Evolutionary conservation across 2,888 invertebrate species (phyloP).

Genomic region (Cyaniris semiargus): DNA sequence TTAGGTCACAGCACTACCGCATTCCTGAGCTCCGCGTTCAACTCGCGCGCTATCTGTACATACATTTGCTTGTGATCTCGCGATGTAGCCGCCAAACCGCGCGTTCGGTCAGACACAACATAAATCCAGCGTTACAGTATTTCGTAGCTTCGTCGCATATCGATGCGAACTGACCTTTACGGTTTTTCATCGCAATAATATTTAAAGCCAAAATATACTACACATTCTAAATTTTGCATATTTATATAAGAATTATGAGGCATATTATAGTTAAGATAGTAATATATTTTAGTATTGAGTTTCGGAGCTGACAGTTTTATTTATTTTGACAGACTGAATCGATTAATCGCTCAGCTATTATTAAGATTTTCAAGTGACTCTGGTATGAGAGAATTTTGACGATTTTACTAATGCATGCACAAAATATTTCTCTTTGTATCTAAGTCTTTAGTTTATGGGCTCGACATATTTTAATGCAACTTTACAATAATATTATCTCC

Average conservation of each 20-base stretch:
- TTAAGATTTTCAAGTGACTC: neutral
- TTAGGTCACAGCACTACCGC: too few relatives aligned
- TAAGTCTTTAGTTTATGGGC: neutral
- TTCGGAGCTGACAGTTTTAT: constrained; percentile 5
- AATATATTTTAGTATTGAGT: constrained; percentile 21
- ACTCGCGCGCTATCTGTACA: too few relatives aligned
- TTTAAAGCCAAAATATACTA: neutral
- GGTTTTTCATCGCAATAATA: constrained; percentile 23
- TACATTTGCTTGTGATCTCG: too few relatives aligned
- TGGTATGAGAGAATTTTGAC: neutral
- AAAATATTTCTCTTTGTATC: neutral
- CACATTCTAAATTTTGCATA: constrained; percentile 29
- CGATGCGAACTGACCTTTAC: neutral
- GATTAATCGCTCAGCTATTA: constrained; percentile 32
- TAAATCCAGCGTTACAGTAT: neutral
- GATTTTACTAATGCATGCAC: constrained; percentile 7
- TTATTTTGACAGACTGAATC: constrained; percentile 38
- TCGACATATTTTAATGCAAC: neutral
- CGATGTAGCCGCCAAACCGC: too few relatives aligned
- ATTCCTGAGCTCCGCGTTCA: too few relatives aligned
- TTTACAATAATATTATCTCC: neutral
- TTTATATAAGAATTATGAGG: constrained; percentile 27
- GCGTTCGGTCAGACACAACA: too few relatives aligned
- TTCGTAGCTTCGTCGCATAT: neutral
- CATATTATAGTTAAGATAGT: constrained; percentile 16